A percentile compares a stretch with the other conserved stretches of the same genome.
phyloP scores from a whole-genome alignment of 2,113 vertebrate species.

The Misgurnus anguillicaudatus region DNA sequence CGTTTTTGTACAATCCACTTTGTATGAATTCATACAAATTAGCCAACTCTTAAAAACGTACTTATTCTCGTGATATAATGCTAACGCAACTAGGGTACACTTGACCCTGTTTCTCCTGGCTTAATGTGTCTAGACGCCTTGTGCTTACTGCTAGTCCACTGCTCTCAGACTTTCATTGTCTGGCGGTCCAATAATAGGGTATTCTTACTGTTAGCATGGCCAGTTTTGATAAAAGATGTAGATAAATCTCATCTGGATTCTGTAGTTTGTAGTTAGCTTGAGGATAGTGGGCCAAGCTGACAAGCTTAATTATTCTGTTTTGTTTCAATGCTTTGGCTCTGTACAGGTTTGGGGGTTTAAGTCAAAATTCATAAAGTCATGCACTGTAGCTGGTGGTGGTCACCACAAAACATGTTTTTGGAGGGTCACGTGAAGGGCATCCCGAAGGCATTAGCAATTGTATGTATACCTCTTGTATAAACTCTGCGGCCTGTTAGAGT shows the following conservation, averaged over 20 bases:
- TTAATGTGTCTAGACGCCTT: too few relatives aligned
- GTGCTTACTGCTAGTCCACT: too few relatives aligned
- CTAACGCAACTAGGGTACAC: too few relatives aligned
- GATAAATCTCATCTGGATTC: conserved; percentile 22
- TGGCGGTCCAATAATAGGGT: not conserved
- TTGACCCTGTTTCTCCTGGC: too few relatives aligned
- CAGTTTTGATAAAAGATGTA: not conserved
- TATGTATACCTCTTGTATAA: not conserved
- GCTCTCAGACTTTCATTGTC: not conserved
- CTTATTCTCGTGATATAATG: too few relatives aligned
- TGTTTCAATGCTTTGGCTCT: not conserved
- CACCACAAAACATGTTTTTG: conserved; percentile 8
- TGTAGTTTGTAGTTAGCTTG: conserved; percentile 28
- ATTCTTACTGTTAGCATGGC: not conserved
- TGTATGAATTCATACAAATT: too few relatives aligned
- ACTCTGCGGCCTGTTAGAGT: not conserved
- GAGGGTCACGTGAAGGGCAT: conserved; percentile 1
- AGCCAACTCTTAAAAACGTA: too few relatives aligned
- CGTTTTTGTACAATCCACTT: too few relatives aligned
- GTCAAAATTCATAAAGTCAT: conserved; percentile 8
- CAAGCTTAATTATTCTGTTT: conserved; percentile 9
- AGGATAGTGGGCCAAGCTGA: conserved; percentile 13
- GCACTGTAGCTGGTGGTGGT: conserved; percentile 17
- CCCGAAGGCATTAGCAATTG: not conserved
- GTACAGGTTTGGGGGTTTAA: conserved; percentile 18